Conservation (phyloP, 2,797 vertebrate species). For the Parotocinclus haroldoi region DNA sequence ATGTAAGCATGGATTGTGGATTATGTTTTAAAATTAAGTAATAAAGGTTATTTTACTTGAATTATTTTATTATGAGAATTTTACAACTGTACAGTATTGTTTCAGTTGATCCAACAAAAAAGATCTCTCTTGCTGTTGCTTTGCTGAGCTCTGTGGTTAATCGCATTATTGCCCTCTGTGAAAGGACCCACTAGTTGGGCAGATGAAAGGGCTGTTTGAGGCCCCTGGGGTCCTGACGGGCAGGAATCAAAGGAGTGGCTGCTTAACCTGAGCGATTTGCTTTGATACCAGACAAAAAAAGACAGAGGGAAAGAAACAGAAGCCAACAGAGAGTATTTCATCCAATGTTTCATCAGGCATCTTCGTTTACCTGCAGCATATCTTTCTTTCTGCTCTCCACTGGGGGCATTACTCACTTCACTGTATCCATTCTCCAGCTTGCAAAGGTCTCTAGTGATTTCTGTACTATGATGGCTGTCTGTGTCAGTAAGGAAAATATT, state of each 20-base stretch:
- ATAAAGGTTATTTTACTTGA: no score
- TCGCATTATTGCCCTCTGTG: slow-evolving; percentile 69
- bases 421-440: slow-evolving; percentile 19
- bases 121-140: slow-evolving; percentile 30
- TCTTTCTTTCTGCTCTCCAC: slow-evolving; percentile 46
- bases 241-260: slow-evolving; percentile 67
- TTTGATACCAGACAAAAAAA: slow-evolving; percentile 10
- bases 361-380: slow-evolving; percentile 50
- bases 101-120: no score
- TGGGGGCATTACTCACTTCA: slow-evolving; percentile 29
- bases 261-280: slow-evolving; percentile 52
- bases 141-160: slow-evolving; percentile 71
- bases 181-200: slow-evolving; percentile 60
- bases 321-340: slow-evolving; percentile 56
- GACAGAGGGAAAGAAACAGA: slow-evolving; percentile 20
- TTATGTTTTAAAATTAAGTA: no score
- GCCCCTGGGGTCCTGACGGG: slow-evolving; percentile 60
- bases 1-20: no score
- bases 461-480: not conserved
- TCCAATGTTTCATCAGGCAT: slow-evolving; percentile 65
- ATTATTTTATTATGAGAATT: no score
- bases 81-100: no score
- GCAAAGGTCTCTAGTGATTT: slow-evolving; percentile 5
- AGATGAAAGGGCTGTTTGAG: slow-evolving; percentile 68
- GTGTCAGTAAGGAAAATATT: not conserved